Base-by-base conservation (phyloP, 2,113 vertebrate genomes). In the Leucopsar rothschildi region DNA sequence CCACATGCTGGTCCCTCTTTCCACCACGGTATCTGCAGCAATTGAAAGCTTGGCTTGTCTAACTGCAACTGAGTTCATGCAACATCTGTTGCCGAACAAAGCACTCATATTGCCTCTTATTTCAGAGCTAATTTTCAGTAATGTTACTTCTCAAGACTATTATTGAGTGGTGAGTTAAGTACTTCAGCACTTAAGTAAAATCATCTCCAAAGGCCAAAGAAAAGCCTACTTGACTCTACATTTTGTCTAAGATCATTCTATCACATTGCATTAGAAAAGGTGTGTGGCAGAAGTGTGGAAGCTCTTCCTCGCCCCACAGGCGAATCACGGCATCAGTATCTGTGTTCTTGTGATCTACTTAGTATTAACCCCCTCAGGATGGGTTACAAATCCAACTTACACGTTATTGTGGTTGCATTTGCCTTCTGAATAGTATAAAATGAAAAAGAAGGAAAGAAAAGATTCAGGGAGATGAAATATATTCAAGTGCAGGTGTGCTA, bases 1-100 rank as follows among this genome's bases (percentile, higher is more conserved):
- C 76, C 91, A 92, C 86, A 88, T 88, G 63, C 82, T 91, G 59
- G 50, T 70, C 42, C 40, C 40, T 85, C 42, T 90, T 90, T 68
- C 66, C 57, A 49, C 63, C 84, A 16, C 22, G 49, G 25, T 45
- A 55, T 75, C 61, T 65, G 59, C 61, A 56, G 44, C 59, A 92
- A 73, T 31, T 49, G 75, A 95, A 94, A 91, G 9, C 75, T 75
- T 89, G 50, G 27, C 50, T 89, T 88, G 21, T 52, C 21, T 93
- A 78, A 64, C 44, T 79, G 64, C 72, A 39, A 42, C 69, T 91
- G 92, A 93, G 85, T 45, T 68, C 2, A 10, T 35, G 40, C 35
- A 53, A 52, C n/a, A 42, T 35, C 12, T 64, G 53, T 47, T 20
- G 40, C 73, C 60, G 76, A 53, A 69, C 6, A 83, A 69, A 91